Conservation (phyloP, 2,888 invertebrate species). For the Polymixis lichenea region DNA sequence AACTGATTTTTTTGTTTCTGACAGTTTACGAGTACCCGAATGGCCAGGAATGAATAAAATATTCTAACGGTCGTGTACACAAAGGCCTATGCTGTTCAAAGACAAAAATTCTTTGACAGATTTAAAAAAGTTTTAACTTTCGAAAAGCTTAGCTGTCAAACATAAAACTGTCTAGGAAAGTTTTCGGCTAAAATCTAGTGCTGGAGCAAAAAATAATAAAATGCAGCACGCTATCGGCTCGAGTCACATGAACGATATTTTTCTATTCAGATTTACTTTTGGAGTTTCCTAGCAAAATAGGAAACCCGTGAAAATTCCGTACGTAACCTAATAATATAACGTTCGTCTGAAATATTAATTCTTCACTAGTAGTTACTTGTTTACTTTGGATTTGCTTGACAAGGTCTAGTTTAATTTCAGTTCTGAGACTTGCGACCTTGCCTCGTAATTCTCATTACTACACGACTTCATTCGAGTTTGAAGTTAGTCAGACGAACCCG, state of each 20-base stretch:
- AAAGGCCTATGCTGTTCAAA: no score
- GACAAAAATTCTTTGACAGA: neutral
- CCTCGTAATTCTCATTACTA: neutral
- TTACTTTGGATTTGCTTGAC: neutral
- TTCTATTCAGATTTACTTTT: neutral
- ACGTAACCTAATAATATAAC: neutral
- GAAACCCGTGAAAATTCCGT: neutral
- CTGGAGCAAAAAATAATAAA: constrained; percentile 1
- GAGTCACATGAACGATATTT: constrained; percentile 5
- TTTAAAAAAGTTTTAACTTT: neutral
- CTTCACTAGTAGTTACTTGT: neutral
- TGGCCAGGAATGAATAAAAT: neutral
- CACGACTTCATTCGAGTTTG: neutral
- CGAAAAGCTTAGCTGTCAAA: neutral
- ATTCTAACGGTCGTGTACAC: no score
- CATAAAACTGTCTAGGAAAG: no score
- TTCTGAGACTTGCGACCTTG: neutral
- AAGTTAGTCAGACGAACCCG: neutral
- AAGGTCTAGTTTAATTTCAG: neutral
- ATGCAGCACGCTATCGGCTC: neutral
- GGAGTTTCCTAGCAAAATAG: neutral
- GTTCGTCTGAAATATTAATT: neutral
- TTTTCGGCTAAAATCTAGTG: constrained; percentile 2
- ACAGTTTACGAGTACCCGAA: no score
- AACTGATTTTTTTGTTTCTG: neutral